A percentile compares a stretch with the other conserved stretches of the same genome.
phyloP scores from a whole-genome alignment of 1,140 invertebrate species.

The Cyclargus thomasi region DNA sequence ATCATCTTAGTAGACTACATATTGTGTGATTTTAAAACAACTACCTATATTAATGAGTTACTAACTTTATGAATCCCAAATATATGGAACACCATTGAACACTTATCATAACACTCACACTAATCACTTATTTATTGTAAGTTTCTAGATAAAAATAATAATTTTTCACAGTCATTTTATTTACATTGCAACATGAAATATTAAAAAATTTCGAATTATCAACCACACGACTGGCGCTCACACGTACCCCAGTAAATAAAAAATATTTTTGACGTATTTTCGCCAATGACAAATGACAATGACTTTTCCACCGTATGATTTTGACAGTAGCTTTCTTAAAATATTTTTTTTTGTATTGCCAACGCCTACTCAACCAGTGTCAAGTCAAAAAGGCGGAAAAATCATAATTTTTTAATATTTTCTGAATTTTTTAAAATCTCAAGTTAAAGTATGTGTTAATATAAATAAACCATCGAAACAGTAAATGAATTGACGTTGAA shows the following conservation, averaged over 20 bases:
- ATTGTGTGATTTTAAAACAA: too few species aligned
- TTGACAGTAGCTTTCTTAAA: too few species aligned
- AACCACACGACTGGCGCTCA: background rate
- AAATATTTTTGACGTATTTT: background rate
- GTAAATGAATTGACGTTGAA: too few species aligned
- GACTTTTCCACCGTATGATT: too few species aligned
- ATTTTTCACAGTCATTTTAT: constrained; percentile 1
- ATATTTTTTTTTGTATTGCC: too few species aligned
- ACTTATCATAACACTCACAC: constrained; percentile 16
- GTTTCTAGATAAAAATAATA: background rate
- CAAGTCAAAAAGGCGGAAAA: too few species aligned
- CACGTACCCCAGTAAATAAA: background rate
- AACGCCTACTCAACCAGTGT: too few species aligned
- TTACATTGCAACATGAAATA: background rate
- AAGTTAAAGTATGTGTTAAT: too few species aligned
- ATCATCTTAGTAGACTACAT: background rate
- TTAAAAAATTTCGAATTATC: background rate
- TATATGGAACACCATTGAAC: constrained; percentile 4
- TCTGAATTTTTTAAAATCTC: too few species aligned
- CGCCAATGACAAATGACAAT: background rate
- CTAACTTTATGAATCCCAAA: background rate
- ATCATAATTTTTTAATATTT: too few species aligned
- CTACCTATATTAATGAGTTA: background rate
- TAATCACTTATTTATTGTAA: constrained; percentile 19
- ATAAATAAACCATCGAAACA: too few species aligned